Conservation (phyloP, 2,888 invertebrate genomes). For the Steinernema hermaphroditum region DNA sequence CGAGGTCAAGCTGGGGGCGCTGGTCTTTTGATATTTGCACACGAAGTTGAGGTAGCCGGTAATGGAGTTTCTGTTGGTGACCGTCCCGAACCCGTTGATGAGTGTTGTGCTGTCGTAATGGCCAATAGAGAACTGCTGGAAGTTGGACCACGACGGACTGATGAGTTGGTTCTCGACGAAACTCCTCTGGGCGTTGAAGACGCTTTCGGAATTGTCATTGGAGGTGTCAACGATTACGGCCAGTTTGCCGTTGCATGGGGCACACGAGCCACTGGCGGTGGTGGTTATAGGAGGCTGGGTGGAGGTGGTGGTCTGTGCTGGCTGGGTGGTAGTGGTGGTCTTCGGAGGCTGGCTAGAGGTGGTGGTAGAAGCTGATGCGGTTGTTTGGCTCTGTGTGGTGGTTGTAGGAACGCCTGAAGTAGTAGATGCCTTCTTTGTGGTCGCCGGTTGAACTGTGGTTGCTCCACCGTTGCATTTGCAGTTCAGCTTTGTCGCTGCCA, state of each 20-base stretch:
- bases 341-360: no score
- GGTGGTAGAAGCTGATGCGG: no score
- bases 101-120: conserved; percentile 11
- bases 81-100: background rate
- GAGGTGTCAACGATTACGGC: conserved; percentile 27
- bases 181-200: conserved; percentile 17
- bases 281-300: background rate
- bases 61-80: background rate
- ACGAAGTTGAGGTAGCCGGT: background rate
- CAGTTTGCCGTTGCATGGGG: conserved; percentile 32
- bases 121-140: conserved; percentile 32
- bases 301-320: background rate
- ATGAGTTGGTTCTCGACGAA: conserved; percentile 31
- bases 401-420: no score
- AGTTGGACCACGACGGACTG: conserved; percentile 31
- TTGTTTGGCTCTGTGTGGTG: no score
- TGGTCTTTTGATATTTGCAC: background rate
- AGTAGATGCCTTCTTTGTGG: no score
- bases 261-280: background rate
- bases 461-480: no score
- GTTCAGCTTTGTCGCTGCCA: background rate
- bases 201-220: background rate
- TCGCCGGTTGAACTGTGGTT: no score
- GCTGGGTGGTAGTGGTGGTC: background rate
- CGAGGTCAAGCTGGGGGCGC: background rate